phyloP scores from a whole-genome alignment of 2,888 invertebrate genomes.

The Miltochrista miniata region DNA sequence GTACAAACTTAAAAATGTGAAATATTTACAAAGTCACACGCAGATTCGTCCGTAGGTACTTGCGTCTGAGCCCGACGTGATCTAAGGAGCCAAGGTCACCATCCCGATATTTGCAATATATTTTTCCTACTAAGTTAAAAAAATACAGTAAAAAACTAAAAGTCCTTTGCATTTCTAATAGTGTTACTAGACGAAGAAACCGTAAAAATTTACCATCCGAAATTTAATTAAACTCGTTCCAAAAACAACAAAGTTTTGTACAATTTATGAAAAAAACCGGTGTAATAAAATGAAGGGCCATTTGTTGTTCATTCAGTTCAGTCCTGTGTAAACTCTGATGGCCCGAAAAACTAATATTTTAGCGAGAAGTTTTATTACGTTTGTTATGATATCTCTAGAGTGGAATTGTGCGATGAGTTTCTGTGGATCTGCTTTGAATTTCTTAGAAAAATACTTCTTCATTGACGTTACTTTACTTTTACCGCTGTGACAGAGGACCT shows the following conservation, averaged over 20 bases:
- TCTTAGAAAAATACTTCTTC: conserved; percentile 48
- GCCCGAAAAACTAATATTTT: conserved; percentile 60
- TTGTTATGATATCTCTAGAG: conserved; percentile 57
- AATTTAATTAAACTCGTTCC: conserved; percentile 29
- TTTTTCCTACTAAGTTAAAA: too few relatives aligned
- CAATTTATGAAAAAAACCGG: conserved; percentile 45
- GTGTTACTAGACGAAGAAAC: neutral
- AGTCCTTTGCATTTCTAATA: neutral
- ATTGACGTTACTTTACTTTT: conserved; percentile 21
- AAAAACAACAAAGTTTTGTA: conserved; percentile 44
- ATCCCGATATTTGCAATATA: too few relatives aligned
- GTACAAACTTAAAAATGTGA: too few relatives aligned
- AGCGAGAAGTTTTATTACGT: conserved; percentile 57
- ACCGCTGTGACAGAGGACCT: too few relatives aligned
- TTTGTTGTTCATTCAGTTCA: conserved; percentile 51
- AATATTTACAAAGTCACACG: too few relatives aligned
- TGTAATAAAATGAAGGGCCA: conserved; percentile 43
- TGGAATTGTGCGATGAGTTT: conserved; percentile 47
- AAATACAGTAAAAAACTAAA: too few relatives aligned
- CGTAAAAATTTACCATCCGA: conserved; percentile 11
- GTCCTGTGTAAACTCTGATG: conserved; percentile 50
- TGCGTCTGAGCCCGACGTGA: too few relatives aligned
- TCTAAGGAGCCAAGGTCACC: too few relatives aligned
- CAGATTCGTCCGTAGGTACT: too few relatives aligned
- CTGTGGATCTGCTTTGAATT: conserved; percentile 44